These are phyloP conservation scores for Acanthococcus lagerstroemiae DNA, from an alignment of 2,888 invertebrate genomes.

Conservation along the genomic window DNA sequence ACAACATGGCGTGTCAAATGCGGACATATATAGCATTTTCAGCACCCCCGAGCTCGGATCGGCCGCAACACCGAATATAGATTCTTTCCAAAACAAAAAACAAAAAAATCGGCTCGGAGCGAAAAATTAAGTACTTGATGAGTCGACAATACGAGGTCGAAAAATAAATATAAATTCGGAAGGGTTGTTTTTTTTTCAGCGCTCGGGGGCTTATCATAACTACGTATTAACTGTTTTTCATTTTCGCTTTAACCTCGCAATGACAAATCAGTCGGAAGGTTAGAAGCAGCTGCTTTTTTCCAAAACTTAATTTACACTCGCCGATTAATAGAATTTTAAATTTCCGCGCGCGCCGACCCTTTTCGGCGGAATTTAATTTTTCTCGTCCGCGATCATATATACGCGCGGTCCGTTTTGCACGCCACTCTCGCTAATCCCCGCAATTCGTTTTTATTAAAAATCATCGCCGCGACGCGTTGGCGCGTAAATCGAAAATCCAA, in stretches of 20 bases:
- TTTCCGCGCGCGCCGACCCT: conserved; percentile 12
- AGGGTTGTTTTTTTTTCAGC: conserved; percentile 17
- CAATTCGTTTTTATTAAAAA: not conserved
- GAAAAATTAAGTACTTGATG: too few species aligned
- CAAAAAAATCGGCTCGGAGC: too few species aligned
- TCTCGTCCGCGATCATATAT: not conserved
- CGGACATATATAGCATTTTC: too few species aligned
- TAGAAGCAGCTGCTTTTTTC: conserved; percentile 15
- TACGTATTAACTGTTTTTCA: conserved; percentile 23
- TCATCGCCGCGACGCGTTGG: not conserved
- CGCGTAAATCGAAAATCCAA: not conserved
- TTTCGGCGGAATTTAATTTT: conserved; percentile 14
- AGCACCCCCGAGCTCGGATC: too few species aligned
- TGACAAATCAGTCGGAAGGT: conserved; percentile 19
- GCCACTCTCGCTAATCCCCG: not conserved
- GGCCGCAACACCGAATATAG: too few species aligned
- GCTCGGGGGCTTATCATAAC: conserved; percentile 26
- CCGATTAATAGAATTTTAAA: conserved; percentile 20
- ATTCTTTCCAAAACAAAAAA: too few species aligned
- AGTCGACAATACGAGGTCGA: too few species aligned
- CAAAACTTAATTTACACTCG: conserved; percentile 21
- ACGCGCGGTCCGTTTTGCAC: not conserved
- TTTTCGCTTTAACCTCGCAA: conserved; percentile 8
- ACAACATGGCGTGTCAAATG: too few species aligned
- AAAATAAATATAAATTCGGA: not conserved